Base-by-base conservation (phyloP, 2,797 vertebrate genomes). In the Anguilla marmorata region DNA sequence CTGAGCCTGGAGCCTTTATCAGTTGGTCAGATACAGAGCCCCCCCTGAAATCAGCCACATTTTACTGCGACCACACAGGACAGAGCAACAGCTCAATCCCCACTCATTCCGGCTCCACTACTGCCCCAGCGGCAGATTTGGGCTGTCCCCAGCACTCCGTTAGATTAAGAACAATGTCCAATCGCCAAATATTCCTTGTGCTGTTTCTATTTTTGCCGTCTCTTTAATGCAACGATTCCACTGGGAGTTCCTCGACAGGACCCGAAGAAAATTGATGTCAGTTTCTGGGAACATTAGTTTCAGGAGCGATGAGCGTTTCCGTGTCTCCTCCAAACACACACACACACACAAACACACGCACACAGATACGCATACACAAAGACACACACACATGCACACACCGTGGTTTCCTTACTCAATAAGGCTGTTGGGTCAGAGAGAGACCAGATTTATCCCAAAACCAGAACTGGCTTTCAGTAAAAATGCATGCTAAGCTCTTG, bases 191-290 rank as follows among this genome's bases (percentile, higher is more conserved):
- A 6, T 1, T 5, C 11, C 41, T 7, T 7, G 8, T 16, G 3
- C 79, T n/a, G 24, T 45, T 41, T 45, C 37, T 41, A 45, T 82
- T 82, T 82, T 12, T 82, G 79, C 45, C 6, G 19, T 45, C 41
- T 24, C 79, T 82, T 82, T 82, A 48, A 82, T 82, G 79, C 41
- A 82, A 19, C 21, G 45, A n/a, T 82, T 82, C 41, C 79, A 48
- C 79, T n/a, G 21, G 79, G 79, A n/a, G 12, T 21, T 50, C 24
- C 45, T 50, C 19, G 14, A 14, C 74, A 79, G 33, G 37, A 33
- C 74, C 74, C 72, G 27, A 21, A 41, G 30, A n/a, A 80, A 80
- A 80, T 80, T 80, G 41, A 48, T 45, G 37, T 80, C 45, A 19
- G 19, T 48, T 82, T 45, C 16, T 33, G 76, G 41, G 76, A 41